Percentiles rank a stretch among this genome's conserved stretches.
These are phyloP conservation scores for Epizoanthus rinbou DNA, from an alignment of 92 coral and sea anemone genomes.

Conservation along the genomic window DNA sequence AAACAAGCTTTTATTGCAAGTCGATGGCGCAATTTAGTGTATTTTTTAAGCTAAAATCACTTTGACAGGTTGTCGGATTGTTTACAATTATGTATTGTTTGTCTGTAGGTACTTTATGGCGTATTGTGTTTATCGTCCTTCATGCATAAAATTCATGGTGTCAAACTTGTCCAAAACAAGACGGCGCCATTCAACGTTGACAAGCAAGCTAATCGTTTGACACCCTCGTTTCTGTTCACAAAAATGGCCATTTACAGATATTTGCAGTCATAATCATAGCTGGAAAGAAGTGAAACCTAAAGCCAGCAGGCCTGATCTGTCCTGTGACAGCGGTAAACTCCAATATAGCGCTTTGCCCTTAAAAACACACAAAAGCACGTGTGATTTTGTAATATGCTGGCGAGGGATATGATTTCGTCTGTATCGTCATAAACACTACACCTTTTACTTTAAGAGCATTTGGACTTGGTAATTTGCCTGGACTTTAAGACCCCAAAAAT, in stretches of 20 bases:
- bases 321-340: neutral
- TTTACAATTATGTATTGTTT: neutral
- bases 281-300: neutral
- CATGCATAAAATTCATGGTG: slow-evolving; percentile 3
- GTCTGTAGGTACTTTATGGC: neutral
- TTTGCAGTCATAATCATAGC: neutral
- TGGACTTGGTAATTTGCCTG: neutral
- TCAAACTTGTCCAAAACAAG: neutral
- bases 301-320: neutral
- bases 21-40: neutral
- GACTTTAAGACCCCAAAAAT: neutral
- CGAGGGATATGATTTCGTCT: neutral
- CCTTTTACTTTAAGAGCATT: neutral
- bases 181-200: neutral
- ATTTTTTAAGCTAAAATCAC: neutral
- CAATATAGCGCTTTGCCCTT: slow-evolving; percentile 5
- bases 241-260: slow-evolving; percentile 8
- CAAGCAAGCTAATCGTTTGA: neutral
- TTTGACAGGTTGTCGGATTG: neutral
- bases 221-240: neutral
- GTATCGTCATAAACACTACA: neutral
- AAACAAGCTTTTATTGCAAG: neutral
- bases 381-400: neutral
- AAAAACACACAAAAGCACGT: neutral
- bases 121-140: neutral